Evolutionary conservation across 2,113 vertebrate species (phyloP), one percentile per base, ranked within the genome.

Genomic region (Rhinogobius similis): DNA sequence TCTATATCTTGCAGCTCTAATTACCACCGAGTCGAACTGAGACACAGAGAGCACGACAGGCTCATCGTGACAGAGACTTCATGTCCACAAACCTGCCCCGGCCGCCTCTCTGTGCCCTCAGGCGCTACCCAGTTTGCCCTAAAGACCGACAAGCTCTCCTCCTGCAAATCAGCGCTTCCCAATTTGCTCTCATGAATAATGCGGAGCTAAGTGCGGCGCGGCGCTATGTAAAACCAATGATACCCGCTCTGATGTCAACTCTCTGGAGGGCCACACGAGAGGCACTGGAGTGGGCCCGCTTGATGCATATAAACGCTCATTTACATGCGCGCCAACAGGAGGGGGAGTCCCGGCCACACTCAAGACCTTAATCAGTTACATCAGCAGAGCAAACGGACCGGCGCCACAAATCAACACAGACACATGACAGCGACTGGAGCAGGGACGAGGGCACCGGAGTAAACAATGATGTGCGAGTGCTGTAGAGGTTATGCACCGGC

Each of bases 121-220:
- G 91, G 92, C 81, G 81, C 81, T 88, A 87, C 88, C 86, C 76
- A 79, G 72, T 75, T 69, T 73, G 68, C n/a, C 4, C 79, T 65
- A 78, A 84, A 87, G 81, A 79, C 64, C 38, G 68, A 78, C 65
- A 56, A 86, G 65, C 70, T 66, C 76, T 75, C 56, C 44, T 66
- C 82, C 62, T 77, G 70, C 73, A 80, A 85, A 89, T 88, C 83
- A 82, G 79, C 68, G 24, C 80, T 79, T 82, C 74, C 88, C 91
- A 93, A 93, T 92, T 93, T 93, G 89, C 85, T 88, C 86, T 93
- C 91, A 93, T 93, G 91, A 93, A 94, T 93, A 94, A 94, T 92
- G 91, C 91, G 86, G 84, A 91, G 70, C 81, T 82, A 76, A 41
- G 83, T 66, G 75, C 75, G 78, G 84, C 3, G 70, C 73, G 78